Conservation (phyloP, 2,797 vertebrate genomes). For the Pygocentrus nattereri region DNA sequence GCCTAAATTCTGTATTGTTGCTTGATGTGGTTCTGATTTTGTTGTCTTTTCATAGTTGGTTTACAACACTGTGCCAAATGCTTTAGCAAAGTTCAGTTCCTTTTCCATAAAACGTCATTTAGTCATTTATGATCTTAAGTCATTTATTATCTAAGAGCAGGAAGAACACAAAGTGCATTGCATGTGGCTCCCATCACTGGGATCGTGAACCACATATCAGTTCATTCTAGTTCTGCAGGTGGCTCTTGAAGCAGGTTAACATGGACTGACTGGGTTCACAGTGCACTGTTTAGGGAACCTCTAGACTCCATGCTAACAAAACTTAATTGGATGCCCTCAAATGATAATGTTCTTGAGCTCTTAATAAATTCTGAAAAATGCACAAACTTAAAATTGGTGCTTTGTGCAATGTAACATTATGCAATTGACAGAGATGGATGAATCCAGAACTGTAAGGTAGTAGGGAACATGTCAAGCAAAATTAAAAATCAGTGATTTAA, state of each 20-base stretch:
- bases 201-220: neutral
- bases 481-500: neutral
- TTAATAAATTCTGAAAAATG: neutral
- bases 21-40: neutral
- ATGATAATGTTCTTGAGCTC: neutral
- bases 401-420: neutral
- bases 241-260: neutral
- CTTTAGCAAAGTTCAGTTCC: constrained; percentile 20
- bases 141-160: neutral
- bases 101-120: neutral
- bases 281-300: neutral
- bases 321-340: neutral
- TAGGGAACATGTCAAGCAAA: neutral
- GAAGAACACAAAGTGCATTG: neutral
- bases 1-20: neutral
- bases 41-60: constrained; percentile 30
- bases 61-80: constrained; percentile 60
- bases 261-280: neutral
- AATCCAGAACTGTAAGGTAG: neutral
- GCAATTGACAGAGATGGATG: neutral
- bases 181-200: neutral
- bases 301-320: neutral
- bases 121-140: neutral
- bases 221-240: too few species aligned
- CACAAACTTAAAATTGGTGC: neutral